Conservation (phyloP, 2,888 invertebrate species). For the Patella depressa region DNA sequence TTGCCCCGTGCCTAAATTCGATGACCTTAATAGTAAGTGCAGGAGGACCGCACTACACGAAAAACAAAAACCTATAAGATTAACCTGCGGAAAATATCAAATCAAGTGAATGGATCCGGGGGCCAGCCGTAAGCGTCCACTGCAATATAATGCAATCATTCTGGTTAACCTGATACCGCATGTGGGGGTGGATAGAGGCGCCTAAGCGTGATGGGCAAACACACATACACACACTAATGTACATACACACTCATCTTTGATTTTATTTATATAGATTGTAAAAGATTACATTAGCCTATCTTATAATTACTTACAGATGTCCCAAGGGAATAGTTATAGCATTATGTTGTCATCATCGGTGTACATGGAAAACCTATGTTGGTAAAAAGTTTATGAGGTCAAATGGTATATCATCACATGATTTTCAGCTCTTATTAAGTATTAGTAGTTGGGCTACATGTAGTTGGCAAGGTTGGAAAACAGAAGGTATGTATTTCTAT, state of each 20-base stretch:
- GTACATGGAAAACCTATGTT: slow-evolving; percentile 80
- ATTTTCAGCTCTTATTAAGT: slow-evolving; percentile 84
- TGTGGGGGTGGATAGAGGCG: too few relatives aligned
- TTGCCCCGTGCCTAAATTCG: too few relatives aligned
- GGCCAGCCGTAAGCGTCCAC: too few relatives aligned
- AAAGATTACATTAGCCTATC: background rate
- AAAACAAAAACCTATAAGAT: too few relatives aligned
- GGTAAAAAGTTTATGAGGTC: slow-evolving; percentile 77
- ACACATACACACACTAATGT: background rate
- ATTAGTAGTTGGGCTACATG: slow-evolving; percentile 93
- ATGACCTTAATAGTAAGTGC: too few relatives aligned
- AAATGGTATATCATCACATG: slow-evolving; percentile 72
- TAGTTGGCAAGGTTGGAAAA: slow-evolving; percentile 70
- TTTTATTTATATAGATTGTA: background rate
- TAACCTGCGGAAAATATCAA: too few relatives aligned
- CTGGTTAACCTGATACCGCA: too few relatives aligned
- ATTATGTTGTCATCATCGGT: slow-evolving; percentile 92
- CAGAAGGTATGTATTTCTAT: background rate
- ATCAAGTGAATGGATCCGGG: too few relatives aligned
- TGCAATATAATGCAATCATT: too few relatives aligned
- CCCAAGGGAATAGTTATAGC: slow-evolving; percentile 79
- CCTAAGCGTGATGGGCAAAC: too few relatives aligned
- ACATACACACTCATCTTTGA: too few relatives aligned
- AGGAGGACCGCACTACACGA: too few relatives aligned
- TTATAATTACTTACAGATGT: slow-evolving; percentile 27